Base-by-base conservation (phyloP, 2,888 invertebrate species). In the Dynastes grantii region DNA sequence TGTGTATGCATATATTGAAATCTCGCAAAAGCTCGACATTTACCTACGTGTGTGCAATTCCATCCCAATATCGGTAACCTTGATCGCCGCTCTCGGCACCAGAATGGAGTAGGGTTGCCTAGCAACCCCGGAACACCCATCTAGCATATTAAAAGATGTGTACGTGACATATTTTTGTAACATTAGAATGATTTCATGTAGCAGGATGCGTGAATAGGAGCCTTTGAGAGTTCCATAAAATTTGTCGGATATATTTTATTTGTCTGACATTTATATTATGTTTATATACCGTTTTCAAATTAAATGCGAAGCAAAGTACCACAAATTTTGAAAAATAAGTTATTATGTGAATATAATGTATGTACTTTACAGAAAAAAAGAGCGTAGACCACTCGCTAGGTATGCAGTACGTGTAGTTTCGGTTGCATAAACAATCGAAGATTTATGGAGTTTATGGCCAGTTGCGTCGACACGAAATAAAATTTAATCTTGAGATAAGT, bases 61-160 rank as follows among this genome's bases (percentile, higher is more conserved):
- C 79, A 77, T 79, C 79, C 81, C 82, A 82, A 22, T 55, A 73
- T 73, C 73, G 73, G 73, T 73, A 87, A 86, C 85, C 86, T 86
- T 86, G 86, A 86, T 86, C 84, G 85, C 84, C 85, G 85, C 85
- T 85, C 84, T 85, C 83, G 86, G 85, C 81, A 78, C 82, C 76
- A 82, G 82, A 82, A 80, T 82, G 81, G 81, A 79, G 82, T 79
- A 77, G 78, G 80, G 84, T 84, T 83, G 83, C 84, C 78, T 82
- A 81, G 83, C 84, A 84, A 84, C 84, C 76, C 85, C 80, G 82
- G 80, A 79, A 78, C 82, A 77, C 80, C 80, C 81, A 83, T 80
- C 81, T 76, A 77, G 75, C 81, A 80, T 81, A 80, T 80, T 81
- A 81, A 82, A 80, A 83, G 82, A 80, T 80, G 83, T 79, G 81